Conservation (phyloP, 2,888 invertebrate species). For the Amblyjoppa fuscipennis region DNA sequence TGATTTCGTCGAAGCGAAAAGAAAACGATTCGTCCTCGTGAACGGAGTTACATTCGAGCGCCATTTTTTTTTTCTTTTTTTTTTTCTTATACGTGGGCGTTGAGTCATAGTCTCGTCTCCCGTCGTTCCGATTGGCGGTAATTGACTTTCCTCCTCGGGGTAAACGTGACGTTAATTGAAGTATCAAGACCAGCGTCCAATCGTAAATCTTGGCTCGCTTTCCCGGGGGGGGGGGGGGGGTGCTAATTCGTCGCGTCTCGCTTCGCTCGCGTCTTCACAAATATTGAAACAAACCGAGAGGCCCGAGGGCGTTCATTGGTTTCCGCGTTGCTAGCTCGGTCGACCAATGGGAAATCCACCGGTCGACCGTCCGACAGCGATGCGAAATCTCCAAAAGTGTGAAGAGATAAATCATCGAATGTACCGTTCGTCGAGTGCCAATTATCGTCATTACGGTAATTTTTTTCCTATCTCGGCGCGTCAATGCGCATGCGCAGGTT, state of each 20-base stretch:
- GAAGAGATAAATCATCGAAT: constrained; percentile 65
- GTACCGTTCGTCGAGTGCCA: constrained; percentile 56
- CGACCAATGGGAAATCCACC: constrained; percentile 44
- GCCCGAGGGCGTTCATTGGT: constrained; percentile 50
- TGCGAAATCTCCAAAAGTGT: constrained; percentile 39
- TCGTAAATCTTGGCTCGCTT: constrained; percentile 11
- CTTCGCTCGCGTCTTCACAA: constrained; percentile 16
- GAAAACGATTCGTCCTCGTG: not conserved
- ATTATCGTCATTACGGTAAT: constrained; percentile 63
- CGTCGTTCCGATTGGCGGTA: constrained; percentile 42
- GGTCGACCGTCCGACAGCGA: not conserved
- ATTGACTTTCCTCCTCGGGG: constrained; percentile 50
- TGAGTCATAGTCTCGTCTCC: not conserved
- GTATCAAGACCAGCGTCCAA: constrained; percentile 51
- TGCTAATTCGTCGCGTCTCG: constrained; percentile 50
- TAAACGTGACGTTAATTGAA: constrained; percentile 49
- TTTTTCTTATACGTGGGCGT: constrained; percentile 16
- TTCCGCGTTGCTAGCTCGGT: constrained; percentile 7
- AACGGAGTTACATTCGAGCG: not conserved
- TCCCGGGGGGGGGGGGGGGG: too few relatives aligned
- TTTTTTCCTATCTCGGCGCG: constrained; percentile 52
- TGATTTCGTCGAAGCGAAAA: not conserved
- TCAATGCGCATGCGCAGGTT: constrained; percentile 37
- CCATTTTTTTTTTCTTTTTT: constrained; percentile 56
- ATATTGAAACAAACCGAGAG: constrained; percentile 46